A percentile compares a stretch with the other conserved stretches of the same genome.
phyloP scores from a whole-genome alignment of 2,113 vertebrate species.

The Percina caprodes region DNA sequence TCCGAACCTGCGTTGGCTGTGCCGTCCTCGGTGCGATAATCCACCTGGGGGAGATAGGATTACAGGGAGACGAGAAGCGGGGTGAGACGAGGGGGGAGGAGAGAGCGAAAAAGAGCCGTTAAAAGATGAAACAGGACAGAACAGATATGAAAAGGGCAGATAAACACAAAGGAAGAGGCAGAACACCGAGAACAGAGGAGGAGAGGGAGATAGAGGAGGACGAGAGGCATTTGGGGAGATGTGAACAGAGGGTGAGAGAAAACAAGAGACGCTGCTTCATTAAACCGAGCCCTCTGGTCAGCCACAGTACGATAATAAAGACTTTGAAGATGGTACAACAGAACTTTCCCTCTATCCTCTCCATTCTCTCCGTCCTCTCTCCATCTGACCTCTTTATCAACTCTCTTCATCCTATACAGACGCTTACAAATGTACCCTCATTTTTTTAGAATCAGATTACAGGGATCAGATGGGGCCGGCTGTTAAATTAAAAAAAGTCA shows the following conservation, averaged over 20 bases:
- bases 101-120: neutral
- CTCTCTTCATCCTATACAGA: neutral
- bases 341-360: slow-evolving; percentile 26
- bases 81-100: neutral
- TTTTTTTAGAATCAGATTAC: neutral
- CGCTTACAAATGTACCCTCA: neutral
- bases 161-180: slow-evolving; percentile 40
- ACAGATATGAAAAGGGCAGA: slow-evolving; percentile 45
- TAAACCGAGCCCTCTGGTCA: slow-evolving; percentile 74
- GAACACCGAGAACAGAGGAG: neutral
- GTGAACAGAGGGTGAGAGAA: slow-evolving; percentile 41
- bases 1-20: slow-evolving; percentile 80
- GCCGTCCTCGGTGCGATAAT: slow-evolving; percentile 80
- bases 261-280: slow-evolving; percentile 66
- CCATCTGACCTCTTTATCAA: slow-evolving; percentile 13
- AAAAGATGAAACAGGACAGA: slow-evolving; percentile 46
- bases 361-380: slow-evolving; percentile 19
- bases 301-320: slow-evolving; percentile 41
- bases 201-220: slow-evolving; percentile 15
- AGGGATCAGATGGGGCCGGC: neutral
- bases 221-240: slow-evolving; percentile 34
- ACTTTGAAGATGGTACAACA: slow-evolving; percentile 59
- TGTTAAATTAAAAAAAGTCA: neutral
- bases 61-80: slow-evolving; percentile 5
- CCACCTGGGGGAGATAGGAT: slow-evolving; percentile 68